Evolutionary conservation across 2,888 invertebrate genomes (phyloP).

Genomic region (Meteorus cinctellus): DNA sequence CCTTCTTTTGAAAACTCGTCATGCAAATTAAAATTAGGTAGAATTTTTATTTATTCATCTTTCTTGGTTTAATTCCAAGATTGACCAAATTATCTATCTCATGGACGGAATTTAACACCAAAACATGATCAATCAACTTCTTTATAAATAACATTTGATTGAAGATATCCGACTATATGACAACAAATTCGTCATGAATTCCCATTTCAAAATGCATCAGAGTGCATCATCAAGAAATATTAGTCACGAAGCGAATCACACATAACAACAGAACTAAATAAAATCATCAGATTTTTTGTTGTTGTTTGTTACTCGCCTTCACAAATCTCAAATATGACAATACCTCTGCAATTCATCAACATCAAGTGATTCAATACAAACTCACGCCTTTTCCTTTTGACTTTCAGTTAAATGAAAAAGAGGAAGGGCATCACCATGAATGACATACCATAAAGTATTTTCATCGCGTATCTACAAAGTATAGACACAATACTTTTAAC

Average conservation of each 20-base stretch:
- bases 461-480: neutral
- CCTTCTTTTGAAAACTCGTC: neutral
- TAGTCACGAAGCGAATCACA: too few species aligned
- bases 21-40: neutral
- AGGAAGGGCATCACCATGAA: neutral
- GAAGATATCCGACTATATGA: neutral
- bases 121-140: too few species aligned
- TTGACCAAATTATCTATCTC: too few species aligned
- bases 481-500: constrained; percentile 16
- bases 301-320: too few species aligned
- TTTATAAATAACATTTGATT: neutral
- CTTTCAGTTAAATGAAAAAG: neutral
- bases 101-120: too few species aligned
- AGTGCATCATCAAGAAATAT: too few species aligned
- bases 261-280: too few species aligned
- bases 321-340: too few species aligned
- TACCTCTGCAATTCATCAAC: neutral
- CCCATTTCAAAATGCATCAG: too few species aligned
- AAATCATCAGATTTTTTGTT: too few species aligned
- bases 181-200: neutral
- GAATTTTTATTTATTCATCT: neutral
- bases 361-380: neutral
- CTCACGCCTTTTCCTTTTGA: neutral
- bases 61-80: neutral
- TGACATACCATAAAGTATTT: neutral